Base-by-base conservation (phyloP, 2,888 invertebrate species). In the Paralinhomoeus sp. region DNA sequence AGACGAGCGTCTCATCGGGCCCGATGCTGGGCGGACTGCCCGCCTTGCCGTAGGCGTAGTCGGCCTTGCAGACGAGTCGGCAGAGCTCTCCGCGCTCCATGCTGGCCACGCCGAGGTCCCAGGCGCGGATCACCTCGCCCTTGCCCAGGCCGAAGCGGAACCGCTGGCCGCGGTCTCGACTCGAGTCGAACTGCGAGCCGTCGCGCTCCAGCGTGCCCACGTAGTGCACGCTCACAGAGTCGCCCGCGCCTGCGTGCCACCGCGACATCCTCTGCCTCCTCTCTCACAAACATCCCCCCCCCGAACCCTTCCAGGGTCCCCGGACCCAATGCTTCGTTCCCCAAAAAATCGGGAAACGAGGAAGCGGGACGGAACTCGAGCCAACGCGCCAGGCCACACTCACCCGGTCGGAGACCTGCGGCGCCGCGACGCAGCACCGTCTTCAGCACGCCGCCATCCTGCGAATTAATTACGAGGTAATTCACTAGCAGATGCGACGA, bases 141-240 rank as follows among this genome's bases (percentile, higher is more conserved):
- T 77, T 76, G 48, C 84, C 85, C 40, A 93, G 68, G 51, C 73
- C 71, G 62, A 93, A 93, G 56, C 76, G 73, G 60, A 97, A 93
- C 1, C 80, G 77, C 48, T 78, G 74, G 49, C 75, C 74, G 47
- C 83, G 72, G 53, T 80, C 78, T 52, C 75, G 72, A 62, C 84
- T 87, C 1, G 85, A 83, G 66, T 93, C 93, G 62, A 93, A 91
- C 59, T 79, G 75, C 2, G 78, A 76, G 35, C 91, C 91, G 66
- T 85, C 79, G 5, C 51, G 47, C 27, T 54, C 51, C 27, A 91
- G 70, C 2, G 78, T 80, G 27, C 91, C 91, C 1, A 78, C 79
- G 61, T 93, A 93, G 64, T 93, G 87, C 1, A 84, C 77, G 3
- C 65, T 72, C 0, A 70, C 77, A 57, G 69, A 74, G 61, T 76